A percentile compares a stretch with the other conserved stretches of the same genome.
Evolutionary conservation across 2,888 invertebrate species (phyloP).

Genomic region (Cantharis rustica): DNA sequence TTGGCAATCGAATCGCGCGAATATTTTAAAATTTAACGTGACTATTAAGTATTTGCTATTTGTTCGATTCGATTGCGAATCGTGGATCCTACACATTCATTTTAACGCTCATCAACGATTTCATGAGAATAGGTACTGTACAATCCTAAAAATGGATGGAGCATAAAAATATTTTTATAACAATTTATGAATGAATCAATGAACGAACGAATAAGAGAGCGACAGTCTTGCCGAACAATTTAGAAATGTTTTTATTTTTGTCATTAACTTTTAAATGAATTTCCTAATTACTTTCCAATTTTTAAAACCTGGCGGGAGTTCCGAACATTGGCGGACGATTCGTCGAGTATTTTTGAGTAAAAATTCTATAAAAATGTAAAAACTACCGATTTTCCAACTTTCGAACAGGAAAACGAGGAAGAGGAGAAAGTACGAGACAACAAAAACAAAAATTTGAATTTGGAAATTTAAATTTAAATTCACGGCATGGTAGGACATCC

Average conservation of each 20-base stretch:
- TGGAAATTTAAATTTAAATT: not conserved
- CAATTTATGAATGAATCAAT: constrained; percentile 33
- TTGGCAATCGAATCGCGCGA: constrained; percentile 21
- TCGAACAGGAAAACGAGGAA: not conserved
- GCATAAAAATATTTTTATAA: constrained; percentile 46
- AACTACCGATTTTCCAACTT: not conserved
- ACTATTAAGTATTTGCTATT: constrained; percentile 3
- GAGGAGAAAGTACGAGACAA: not conserved
- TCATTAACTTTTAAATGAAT: not conserved
- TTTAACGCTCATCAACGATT: constrained; percentile 36
- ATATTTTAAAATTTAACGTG: constrained; percentile 12
- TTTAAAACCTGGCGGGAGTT: not conserved
- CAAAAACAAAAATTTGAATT: not conserved
- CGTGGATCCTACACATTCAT: constrained; percentile 26
- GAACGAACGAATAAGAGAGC: constrained; percentile 5
- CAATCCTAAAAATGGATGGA: constrained; percentile 49
- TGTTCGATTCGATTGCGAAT: constrained; percentile 15
- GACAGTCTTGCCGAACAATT: constrained; percentile 13
- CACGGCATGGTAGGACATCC: not conserved
- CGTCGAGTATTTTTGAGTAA: not conserved
- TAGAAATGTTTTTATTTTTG: not conserved
- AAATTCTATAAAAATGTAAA: not conserved
- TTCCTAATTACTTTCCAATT: not conserved
- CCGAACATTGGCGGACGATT: not conserved
- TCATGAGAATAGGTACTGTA: constrained; percentile 48